A percentile compares a stretch with the other conserved stretches of the same genome.
These are phyloP conservation scores for Nyctibius bracteatus DNA, from an alignment of 2,113 vertebrate species.

Conservation along the genomic window DNA sequence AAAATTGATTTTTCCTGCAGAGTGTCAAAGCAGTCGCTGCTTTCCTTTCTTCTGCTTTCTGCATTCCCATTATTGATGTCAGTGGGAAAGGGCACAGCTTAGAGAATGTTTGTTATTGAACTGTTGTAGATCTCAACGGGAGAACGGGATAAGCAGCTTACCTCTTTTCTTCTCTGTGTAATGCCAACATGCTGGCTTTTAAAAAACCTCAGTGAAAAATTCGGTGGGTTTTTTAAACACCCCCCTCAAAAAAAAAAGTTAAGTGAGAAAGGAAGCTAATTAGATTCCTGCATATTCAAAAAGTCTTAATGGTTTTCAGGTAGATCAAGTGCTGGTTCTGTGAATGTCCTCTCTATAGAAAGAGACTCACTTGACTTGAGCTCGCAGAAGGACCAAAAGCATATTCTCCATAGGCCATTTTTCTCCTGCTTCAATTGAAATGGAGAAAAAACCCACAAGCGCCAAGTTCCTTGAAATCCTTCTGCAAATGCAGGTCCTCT, in stretches of 20 bases:
- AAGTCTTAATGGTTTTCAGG: slow-evolving; percentile 57
- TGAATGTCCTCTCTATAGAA: slow-evolving; percentile 29
- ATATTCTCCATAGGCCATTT: background rate
- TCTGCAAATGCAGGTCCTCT: background rate
- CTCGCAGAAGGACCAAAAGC: slow-evolving; percentile 18
- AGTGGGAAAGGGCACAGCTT: slow-evolving; percentile 31
- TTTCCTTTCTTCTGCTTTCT: slow-evolving; percentile 43
- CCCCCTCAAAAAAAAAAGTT: background rate
- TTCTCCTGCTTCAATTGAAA: background rate
- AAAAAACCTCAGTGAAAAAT: slow-evolving; percentile 68
- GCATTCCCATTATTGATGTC: background rate
- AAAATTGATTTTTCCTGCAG: slow-evolving; percentile 39
- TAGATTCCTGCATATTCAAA: slow-evolving; percentile 65
- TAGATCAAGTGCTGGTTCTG: slow-evolving; percentile 62
- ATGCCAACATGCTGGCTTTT: slow-evolving; percentile 61
- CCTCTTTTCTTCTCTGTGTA: slow-evolving; percentile 41
- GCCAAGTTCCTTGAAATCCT: background rate
- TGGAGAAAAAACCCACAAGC: background rate
- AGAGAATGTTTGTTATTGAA: slow-evolving; percentile 31
- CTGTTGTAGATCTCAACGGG: slow-evolving; percentile 27
- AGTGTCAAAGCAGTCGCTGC: background rate
- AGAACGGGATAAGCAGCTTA: slow-evolving; percentile 44
- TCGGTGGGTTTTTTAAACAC: background rate
- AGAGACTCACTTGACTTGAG: slow-evolving; percentile 46
- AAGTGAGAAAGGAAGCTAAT: slow-evolving; percentile 44